Percentiles rank a stretch among this genome's conserved stretches.
These are phyloP conservation scores for Megaceryle maxima DNA, from an alignment of 2,113 vertebrate species.

Conservation along the genomic window DNA sequence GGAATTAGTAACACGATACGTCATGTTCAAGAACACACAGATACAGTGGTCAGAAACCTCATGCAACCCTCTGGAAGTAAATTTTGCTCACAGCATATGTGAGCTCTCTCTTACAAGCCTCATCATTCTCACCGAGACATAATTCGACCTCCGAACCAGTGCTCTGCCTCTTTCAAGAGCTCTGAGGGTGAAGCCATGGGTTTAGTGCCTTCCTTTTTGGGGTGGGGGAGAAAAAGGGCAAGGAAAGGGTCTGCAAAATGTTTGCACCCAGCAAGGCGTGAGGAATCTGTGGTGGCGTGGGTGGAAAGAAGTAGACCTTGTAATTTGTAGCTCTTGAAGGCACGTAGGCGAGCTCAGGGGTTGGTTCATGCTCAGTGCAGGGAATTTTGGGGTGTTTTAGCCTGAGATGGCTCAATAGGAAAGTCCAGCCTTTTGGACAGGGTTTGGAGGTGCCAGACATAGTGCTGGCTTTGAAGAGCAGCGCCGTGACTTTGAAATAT, in stretches of 20 bases:
- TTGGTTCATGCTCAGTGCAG: fast-evolving
- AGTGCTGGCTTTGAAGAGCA: background rate
- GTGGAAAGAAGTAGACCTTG: background rate
- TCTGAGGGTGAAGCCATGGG: background rate
- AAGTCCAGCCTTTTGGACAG: background rate
- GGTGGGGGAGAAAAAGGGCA: background rate
- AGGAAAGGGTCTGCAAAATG: background rate
- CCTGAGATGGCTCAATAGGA: fast-evolving
- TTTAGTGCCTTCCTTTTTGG: background rate
- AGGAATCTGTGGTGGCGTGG: fast-evolving
- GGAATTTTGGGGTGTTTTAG: background rate
- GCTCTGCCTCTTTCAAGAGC: background rate
- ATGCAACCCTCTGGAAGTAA: constrained; percentile 55
- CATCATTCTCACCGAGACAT: background rate
- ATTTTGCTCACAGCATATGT: background rate
- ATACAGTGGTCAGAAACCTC: constrained; percentile 48
- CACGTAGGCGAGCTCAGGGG: background rate
- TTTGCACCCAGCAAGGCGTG: fast-evolving
- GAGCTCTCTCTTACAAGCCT: background rate
- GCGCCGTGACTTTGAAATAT: background rate
- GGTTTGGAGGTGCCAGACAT: fast-evolving
- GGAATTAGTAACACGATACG: constrained; percentile 77
- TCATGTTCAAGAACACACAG: constrained; percentile 58
- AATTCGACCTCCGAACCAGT: background rate
- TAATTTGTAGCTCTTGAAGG: background rate